Base-by-base conservation (phyloP, 2,113 vertebrate genomes). In the Cyanocitta stelleri region DNA sequence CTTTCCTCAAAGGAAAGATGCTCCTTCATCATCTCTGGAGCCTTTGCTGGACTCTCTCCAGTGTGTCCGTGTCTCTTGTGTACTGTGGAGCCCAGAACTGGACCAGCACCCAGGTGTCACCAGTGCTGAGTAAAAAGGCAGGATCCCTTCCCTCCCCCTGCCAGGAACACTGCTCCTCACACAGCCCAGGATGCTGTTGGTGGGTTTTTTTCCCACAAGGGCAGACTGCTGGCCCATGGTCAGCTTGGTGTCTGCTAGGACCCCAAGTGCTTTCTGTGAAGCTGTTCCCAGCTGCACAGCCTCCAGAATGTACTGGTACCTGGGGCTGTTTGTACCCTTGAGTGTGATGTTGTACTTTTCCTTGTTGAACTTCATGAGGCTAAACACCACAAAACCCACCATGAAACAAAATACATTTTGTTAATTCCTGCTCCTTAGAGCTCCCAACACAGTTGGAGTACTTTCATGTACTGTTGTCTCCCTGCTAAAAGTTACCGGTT, bases 101-200 rank as follows among this genome's bases (percentile, higher is more conserved):
- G 35, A 35, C 16, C 7, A n/a, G 43, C 6, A 22, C 6, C 20
- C 0, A 0, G 5, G 21, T 29, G 11, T 30, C 24, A 33, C 5
- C 78, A 61, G 30, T 6, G 21, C 35, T 75, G 62, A 51, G 20
- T 0, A 4, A 29, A 68, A 10, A 21, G 7, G 6, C 66, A 30
- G 30, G 30, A 10, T 41, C 10, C 1, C 10, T 17, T 56, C 19
- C 17, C 5, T 41, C 5, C 3, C 4, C 32, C 15, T 6, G 1
- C 26, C 16, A 62, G 32, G 8, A 69, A 3, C 13, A 3, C 4
- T 63, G 8, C 39, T 61, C 9, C 30, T 58, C 29, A 2, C 3
- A 8, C 24, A 81, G 15, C 32, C 33, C 16, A 11, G 8, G 24
- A 13, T 17, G 19, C 15, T 48, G 13, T 32, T 68, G 49, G 10